Evolutionary conservation across 1,140 invertebrate species (phyloP).

Genomic region (Euura saliciscinereae): DNA sequence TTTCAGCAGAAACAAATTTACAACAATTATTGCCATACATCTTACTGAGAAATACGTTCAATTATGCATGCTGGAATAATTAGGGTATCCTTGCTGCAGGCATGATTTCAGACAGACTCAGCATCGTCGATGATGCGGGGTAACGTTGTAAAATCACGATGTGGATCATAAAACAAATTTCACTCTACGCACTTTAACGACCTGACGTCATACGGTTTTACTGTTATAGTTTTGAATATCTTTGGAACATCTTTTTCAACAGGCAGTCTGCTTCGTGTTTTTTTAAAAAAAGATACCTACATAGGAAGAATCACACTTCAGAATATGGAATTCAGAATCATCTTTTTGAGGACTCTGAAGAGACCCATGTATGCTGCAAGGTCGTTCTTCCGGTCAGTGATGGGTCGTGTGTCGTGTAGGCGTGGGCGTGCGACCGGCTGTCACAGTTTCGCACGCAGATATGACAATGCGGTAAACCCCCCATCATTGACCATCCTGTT

Average conservation of each 20-base stretch:
- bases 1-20: too few relatives aligned
- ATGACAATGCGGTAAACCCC: constrained; percentile 1
- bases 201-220: too few relatives aligned
- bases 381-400: not conserved
- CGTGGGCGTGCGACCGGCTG: constrained; percentile 1
- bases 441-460: not conserved
- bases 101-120: not conserved
- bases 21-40: too few relatives aligned
- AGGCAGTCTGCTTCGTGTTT: too few relatives aligned
- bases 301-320: too few relatives aligned
- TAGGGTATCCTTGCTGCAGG: not conserved
- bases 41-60: too few relatives aligned
- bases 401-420: not conserved
- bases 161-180: not conserved
- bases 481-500: constrained; percentile 3
- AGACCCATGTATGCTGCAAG: too few relatives aligned
- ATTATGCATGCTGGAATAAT: not conserved
- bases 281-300: too few relatives aligned
- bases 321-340: too few relatives aligned
- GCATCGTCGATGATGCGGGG: not conserved
- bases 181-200: too few relatives aligned
- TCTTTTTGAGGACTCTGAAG: too few relatives aligned
- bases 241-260: not conserved
- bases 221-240: not conserved
- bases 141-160: not conserved